Base-by-base conservation (phyloP, 2,797 vertebrate species). In the Hybognathus amarus region DNA sequence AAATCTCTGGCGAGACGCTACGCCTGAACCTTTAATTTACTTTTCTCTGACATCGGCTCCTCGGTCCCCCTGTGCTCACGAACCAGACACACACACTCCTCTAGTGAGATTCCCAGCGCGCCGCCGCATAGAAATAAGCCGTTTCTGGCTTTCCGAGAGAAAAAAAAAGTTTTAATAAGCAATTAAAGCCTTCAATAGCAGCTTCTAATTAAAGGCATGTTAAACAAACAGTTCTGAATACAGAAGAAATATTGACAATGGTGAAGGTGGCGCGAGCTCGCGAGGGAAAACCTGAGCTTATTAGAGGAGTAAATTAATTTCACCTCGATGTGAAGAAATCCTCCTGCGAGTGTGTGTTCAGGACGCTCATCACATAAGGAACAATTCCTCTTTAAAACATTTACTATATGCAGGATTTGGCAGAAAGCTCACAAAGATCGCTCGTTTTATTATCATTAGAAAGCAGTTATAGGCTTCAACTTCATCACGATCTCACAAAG, bases 141-240 rank as follows among this genome's bases (percentile, higher is more conserved):
- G 89, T 89, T 90, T 84, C 77, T 88, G 90, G 89, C 87, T 88
- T 89, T 89, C 89, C 63, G 74, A 91, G 87, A 88, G 80, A 87
- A 91, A 88, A 87, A 91, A 88, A 88, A 85, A 71, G 85, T 87
- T 91, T 87, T 90, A 93, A 93, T 91, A 92, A 89, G 83, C 91
- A 94, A 94, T 95, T 94, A 93, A 88, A 91, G 89, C 87, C 84
- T 90, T 94, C 91, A 94, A 94, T 91, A 88, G 92, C 52, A 89
- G 89, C 52, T 88, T 87, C 92, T 94, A 93, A 95, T 95, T 93
- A 94, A 90, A 90, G 88, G 90, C 88, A 90, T 91, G 90, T 92
- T 92, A 92, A 91, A 92, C 90, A 92, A 94, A 93, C 93, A 94
- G 91, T 92, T 94, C 92, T 91, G 88, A 85, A 89, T 90, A 86